Conservation (phyloP, 2,888 invertebrate genomes). For the Epiblema foenella region DNA sequence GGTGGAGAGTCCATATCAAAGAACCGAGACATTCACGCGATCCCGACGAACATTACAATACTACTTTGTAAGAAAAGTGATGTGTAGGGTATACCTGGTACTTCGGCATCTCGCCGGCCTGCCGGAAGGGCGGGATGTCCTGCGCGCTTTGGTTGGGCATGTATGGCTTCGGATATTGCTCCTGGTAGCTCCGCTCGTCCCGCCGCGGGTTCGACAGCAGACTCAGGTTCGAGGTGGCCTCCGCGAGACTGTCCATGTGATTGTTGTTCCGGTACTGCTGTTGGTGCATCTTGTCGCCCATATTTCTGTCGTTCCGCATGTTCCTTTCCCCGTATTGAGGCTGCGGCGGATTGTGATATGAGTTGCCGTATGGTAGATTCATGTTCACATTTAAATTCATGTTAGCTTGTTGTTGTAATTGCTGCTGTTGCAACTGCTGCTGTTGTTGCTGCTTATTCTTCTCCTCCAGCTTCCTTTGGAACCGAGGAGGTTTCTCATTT, state of each 20-base stretch:
- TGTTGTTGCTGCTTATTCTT: slow-evolving; percentile 75
- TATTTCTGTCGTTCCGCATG: slow-evolving; percentile 62
- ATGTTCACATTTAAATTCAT: slow-evolving; percentile 48
- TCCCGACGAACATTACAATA: no score
- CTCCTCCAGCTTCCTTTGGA: slow-evolving; percentile 84
- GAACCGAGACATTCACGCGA: no score
- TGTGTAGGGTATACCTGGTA: slow-evolving; percentile 57
- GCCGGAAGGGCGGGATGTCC: slow-evolving; percentile 65
- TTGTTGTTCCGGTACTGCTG: slow-evolving; percentile 61
- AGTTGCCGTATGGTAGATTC: slow-evolving; percentile 63
- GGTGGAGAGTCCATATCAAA: no score
- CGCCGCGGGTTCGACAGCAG: slow-evolving; percentile 61
- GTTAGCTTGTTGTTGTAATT: slow-evolving; percentile 55
- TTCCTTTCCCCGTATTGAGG: slow-evolving; percentile 67
- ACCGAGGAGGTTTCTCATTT: slow-evolving; percentile 86
- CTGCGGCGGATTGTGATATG: slow-evolving; percentile 62
- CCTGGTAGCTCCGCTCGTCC: slow-evolving; percentile 63
- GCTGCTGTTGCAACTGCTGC: slow-evolving; percentile 60
- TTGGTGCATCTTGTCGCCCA: slow-evolving; percentile 62
- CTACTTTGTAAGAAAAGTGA: neutral
- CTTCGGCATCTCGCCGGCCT: slow-evolving; percentile 60
- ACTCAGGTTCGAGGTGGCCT: slow-evolving; percentile 70
- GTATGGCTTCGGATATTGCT: slow-evolving; percentile 64
- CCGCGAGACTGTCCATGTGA: slow-evolving; percentile 68
- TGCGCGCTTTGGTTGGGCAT: slow-evolving; percentile 60